Percentiles rank a stretch among this genome's conserved stretches.
Evolutionary conservation across 2,888 invertebrate species (phyloP).

Genomic region (Phytoseiulus persimilis): DNA sequence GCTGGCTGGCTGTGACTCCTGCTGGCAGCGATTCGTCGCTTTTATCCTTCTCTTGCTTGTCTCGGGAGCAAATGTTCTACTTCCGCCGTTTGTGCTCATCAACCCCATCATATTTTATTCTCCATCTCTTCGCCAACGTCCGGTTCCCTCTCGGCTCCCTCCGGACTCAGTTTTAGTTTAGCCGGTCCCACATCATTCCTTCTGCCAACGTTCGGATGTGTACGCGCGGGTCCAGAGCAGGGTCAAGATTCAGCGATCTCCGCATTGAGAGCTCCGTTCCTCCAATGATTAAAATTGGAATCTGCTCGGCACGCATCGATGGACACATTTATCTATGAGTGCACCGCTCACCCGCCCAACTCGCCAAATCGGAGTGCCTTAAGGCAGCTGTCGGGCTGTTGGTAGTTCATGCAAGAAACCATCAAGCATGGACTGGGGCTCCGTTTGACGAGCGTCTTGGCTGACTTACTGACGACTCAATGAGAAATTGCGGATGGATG

Average conservation of each 20-base stretch:
- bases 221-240: too few relatives aligned
- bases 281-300: neutral
- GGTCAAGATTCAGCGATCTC: too few relatives aligned
- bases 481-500: neutral
- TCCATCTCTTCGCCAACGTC: neutral
- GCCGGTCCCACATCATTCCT: too few relatives aligned
- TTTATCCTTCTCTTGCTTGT: neutral
- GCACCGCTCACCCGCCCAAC: neutral
- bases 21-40: neutral
- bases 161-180: too few relatives aligned
- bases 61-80: neutral
- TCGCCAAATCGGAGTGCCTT: too few relatives aligned
- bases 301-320: neutral
- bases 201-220: too few relatives aligned
- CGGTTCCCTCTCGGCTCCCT: neutral
- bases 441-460: neutral
- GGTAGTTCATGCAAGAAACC: neutral
- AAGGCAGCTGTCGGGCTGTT: too few relatives aligned
- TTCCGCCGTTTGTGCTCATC: neutral
- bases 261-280: too few relatives aligned
- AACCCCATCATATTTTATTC: neutral
- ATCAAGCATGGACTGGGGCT: neutral
- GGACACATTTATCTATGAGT: neutral
- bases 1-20: neutral
- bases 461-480: neutral